These are phyloP conservation scores for Hexactinellida sp. DNA, from an alignment of 37 sponge, comb jelly and placozoan genomes.

Conservation along the genomic window DNA sequence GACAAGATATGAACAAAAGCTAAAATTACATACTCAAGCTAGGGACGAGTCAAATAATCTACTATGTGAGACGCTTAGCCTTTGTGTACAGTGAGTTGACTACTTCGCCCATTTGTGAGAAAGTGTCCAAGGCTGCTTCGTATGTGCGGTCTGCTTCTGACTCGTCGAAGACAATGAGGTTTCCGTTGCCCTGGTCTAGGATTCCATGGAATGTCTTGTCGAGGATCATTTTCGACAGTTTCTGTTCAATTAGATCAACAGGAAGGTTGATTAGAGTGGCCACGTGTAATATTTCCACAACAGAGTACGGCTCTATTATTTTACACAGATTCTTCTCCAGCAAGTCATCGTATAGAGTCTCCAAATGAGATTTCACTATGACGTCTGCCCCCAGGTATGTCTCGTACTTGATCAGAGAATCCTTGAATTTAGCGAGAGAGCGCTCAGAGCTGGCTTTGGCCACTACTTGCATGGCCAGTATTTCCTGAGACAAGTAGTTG, in stretches of 20 bases:
- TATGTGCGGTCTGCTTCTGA: conserved; percentile 60
- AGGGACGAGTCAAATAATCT: neutral
- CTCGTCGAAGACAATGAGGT: conserved; percentile 80
- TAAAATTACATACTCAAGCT: conserved; percentile 18
- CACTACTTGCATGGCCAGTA: conserved; percentile 62
- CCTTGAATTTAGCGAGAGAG: conserved; percentile 71
- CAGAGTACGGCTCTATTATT: conserved; percentile 89
- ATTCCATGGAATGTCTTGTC: conserved; percentile 92
- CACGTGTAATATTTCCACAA: conserved; percentile 78
- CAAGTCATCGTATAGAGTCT: conserved; percentile 67
- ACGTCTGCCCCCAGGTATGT: conserved; percentile 46
- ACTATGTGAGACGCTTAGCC: conserved; percentile 49
- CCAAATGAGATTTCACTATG: conserved; percentile 72
- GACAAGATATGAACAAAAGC: conserved; percentile 14
- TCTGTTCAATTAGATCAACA: conserved; percentile 68
- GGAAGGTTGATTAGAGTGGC: conserved; percentile 73
- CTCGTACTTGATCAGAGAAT: conserved; percentile 33
- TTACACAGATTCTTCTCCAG: conserved; percentile 86
- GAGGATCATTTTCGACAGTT: conserved; percentile 93
- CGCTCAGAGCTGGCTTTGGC: conserved; percentile 78
- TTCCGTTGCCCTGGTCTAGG: conserved; percentile 87
- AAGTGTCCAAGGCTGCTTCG: conserved; percentile 74
- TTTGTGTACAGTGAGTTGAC: conserved; percentile 80
- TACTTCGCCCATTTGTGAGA: conserved; percentile 67
- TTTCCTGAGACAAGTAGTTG: conserved; percentile 33